Evolutionary conservation across 2,113 vertebrate genomes (phyloP), one percentile per base, ranked within the genome.

Genomic region (Ctenomys sociabilis): DNA sequence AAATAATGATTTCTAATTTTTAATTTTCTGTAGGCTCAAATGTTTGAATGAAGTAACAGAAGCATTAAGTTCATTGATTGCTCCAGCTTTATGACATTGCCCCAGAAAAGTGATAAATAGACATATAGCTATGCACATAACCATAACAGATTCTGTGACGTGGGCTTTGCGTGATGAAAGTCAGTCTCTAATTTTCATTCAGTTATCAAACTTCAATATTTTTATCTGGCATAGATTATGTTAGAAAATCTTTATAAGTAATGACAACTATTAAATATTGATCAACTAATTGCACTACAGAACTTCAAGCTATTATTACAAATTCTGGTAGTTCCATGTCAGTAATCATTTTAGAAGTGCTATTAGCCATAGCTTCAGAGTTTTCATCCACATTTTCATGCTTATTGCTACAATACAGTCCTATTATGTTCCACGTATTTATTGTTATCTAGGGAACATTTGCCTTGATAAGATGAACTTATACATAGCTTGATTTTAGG

Each of bases 381-480:
- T 14, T 78, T 95, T 57, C 57, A 13, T 64, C 4, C 84, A 32
- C 52, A 40, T 77, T 94, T 66, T 49, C 54, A 85, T 21, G 88
- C 52, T 80, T 80, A 52, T 52, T 35, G 35, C 17, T 32, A 52
- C 35, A 45, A 5, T 13, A 30, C 16, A 30, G 40, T 45, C 17
- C 32, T 19, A 52, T 45, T 52, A 80, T 26, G 45, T 52, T 30
- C 35, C 7, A 32, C 30, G 21, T 80, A 80, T 77, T 77, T 83
- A 73, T 66, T 81, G 59, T 63, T 89, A 93, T 83, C 88, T 49
- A 93, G 87, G 43, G 24, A 40, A 61, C 1, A 37, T 61, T 24
- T 61, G 28, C 49, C 45, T 22, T 22, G 80, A 45, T 28, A 95
- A 96, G 17, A 63, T 61, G 30, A 90, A 96, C 85, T 81, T 88